phyloP scores from a whole-genome alignment of 2,113 vertebrate genomes.

The Saguinus midas region DNA sequence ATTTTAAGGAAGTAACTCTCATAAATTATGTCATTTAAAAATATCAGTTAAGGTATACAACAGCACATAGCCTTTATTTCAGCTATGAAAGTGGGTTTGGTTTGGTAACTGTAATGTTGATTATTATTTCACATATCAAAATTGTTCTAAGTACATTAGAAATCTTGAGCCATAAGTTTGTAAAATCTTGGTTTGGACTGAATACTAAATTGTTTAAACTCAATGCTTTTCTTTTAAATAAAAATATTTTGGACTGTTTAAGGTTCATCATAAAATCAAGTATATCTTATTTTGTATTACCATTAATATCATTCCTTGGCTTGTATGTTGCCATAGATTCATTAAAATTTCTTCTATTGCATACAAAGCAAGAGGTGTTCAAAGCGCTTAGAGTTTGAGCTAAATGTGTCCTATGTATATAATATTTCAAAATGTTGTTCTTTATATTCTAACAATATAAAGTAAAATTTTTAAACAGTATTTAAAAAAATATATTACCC shows the following conservation, averaged over 20 bases:
- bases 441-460: background rate
- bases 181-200: background rate
- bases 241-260: background rate
- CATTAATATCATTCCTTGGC: too few relatives aligned
- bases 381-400: background rate
- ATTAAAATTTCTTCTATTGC: background rate
- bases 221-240: background rate
- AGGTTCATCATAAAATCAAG: background rate
- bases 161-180: background rate
- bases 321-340: background rate
- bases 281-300: background rate
- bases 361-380: background rate
- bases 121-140: background rate
- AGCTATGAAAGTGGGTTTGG: background rate
- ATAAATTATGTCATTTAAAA: background rate
- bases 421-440: background rate
- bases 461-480: background rate
- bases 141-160: background rate
- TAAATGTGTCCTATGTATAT: background rate
- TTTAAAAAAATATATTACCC: background rate
- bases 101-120: background rate
- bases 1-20: background rate
- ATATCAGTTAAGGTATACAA: background rate
- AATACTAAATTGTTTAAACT: background rate
- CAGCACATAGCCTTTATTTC: background rate